Conservation (phyloP, 2,797 vertebrate species). For the Discoglossus pictus region DNA sequence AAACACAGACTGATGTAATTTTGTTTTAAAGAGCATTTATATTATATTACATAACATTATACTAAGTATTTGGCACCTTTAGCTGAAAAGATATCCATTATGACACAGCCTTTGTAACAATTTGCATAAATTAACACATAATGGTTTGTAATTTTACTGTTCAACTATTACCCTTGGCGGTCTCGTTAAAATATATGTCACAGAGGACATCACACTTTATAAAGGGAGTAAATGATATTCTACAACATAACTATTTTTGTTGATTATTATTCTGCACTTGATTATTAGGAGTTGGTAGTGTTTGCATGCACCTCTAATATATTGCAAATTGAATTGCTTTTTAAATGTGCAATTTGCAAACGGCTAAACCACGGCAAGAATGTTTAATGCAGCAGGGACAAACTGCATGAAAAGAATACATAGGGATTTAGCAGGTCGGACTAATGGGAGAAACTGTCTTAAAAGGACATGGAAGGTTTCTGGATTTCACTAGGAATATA, state of each 20-base stretch:
- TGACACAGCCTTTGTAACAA: slow-evolving; percentile 37
- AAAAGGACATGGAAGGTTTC: too few species aligned
- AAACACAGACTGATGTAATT: slow-evolving; percentile 45
- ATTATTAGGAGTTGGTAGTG: too few species aligned
- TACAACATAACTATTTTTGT: slow-evolving; percentile 22
- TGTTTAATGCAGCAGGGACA: too few species aligned
- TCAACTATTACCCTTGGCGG: slow-evolving; percentile 45
- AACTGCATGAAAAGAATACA: too few species aligned
- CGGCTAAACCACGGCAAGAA: too few species aligned
- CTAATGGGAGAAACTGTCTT: too few species aligned
- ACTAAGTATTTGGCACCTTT: slow-evolving; percentile 26
- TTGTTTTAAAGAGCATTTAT: slow-evolving; percentile 47
- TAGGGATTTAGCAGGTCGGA: too few species aligned
- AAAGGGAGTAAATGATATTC: neutral
- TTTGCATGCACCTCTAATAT: too few species aligned
- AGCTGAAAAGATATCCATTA: slow-evolving; percentile 26
- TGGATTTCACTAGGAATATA: too few species aligned
- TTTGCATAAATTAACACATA: slow-evolving; percentile 49
- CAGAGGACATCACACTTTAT: slow-evolving; percentile 39
- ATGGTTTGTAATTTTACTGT: slow-evolving; percentile 45
- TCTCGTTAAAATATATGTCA: slow-evolving; percentile 28
- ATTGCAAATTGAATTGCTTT: neutral
- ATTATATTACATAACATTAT: slow-evolving; percentile 28
- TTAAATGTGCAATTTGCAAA: neutral
- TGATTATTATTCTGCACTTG: slow-evolving; percentile 2